Percentiles rank a stretch among this genome's conserved stretches.
phyloP scores from a whole-genome alignment of 2,113 vertebrate species.

The Scytalopus superciliaris region DNA sequence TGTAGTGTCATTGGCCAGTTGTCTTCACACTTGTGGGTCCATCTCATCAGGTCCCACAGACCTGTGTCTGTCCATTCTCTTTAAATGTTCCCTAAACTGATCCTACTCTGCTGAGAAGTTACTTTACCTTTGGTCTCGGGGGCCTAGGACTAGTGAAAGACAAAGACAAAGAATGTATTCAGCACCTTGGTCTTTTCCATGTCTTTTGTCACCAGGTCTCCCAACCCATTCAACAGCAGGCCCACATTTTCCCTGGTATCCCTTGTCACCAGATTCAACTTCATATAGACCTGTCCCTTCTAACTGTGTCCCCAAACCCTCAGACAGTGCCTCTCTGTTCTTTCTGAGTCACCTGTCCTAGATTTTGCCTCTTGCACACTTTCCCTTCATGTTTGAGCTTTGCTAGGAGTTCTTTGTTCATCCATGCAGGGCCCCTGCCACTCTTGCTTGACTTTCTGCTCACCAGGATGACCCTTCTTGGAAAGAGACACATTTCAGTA shows the following conservation, averaged over 20 bases:
- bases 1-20: not conserved
- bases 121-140: not conserved
- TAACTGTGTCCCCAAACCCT: not conserved
- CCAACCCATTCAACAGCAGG: not conserved
- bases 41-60: not conserved
- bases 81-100: not conserved
- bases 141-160: not conserved
- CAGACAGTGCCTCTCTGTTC: not conserved
- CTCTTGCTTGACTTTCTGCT: not conserved
- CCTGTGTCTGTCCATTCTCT: not conserved
- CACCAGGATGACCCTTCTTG: accelerated
- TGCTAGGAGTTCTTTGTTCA: not conserved
- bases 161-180: not conserved
- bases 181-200: not conserved
- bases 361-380: not conserved
- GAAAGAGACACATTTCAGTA: not conserved
- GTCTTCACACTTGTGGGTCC: not conserved
- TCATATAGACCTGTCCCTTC: not conserved
- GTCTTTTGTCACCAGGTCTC: not conserved
- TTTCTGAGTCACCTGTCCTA: not conserved
- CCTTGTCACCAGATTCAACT: not conserved
- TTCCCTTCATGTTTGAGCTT: not conserved
- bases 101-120: not conserved
- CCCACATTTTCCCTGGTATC: not conserved
- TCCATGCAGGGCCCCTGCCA: not conserved